Conservation (phyloP, 2,888 invertebrate genomes). For the Yponomeuta plumbellus region DNA sequence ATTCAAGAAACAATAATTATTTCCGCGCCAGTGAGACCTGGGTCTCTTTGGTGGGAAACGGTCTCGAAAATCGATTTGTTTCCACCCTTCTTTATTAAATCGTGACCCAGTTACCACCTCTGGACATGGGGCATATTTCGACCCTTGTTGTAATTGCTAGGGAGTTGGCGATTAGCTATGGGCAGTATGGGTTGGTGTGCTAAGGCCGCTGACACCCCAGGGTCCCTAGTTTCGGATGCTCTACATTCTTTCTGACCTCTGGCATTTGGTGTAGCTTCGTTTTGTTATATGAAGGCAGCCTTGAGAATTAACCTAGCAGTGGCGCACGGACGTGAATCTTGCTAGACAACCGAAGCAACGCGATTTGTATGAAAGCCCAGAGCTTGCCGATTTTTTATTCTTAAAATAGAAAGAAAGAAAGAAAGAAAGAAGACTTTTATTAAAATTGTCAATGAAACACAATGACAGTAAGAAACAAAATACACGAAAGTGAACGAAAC, state of each 20-base stretch:
- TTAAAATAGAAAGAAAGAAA: too few relatives aligned
- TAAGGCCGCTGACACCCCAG: background rate
- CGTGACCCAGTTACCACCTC: constrained; percentile 42
- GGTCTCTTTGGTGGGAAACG: background rate
- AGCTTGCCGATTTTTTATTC: too few relatives aligned
- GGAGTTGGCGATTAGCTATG: background rate
- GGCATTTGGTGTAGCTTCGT: background rate
- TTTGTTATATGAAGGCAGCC: too few relatives aligned
- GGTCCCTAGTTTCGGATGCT: background rate
- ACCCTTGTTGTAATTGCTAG: constrained; percentile 17
- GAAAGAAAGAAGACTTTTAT: too few relatives aligned
- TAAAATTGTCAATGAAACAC: too few relatives aligned
- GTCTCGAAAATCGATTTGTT: constrained; percentile 23
- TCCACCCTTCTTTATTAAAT: constrained; percentile 26
- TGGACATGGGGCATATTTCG: constrained; percentile 47
- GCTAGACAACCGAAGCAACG: too few relatives aligned
- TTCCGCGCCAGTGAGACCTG: background rate
- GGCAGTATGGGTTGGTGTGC: background rate
- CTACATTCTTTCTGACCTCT: too few relatives aligned
- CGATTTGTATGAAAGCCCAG: too few relatives aligned
- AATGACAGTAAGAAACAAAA: too few relatives aligned
- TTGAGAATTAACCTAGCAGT: too few relatives aligned
- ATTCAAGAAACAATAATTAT: constrained; percentile 18
- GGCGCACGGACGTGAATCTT: too few relatives aligned
- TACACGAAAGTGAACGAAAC: too few relatives aligned